Evolutionary conservation across 2,113 vertebrate genomes (phyloP).

Genomic region (Lota lota): DNA sequence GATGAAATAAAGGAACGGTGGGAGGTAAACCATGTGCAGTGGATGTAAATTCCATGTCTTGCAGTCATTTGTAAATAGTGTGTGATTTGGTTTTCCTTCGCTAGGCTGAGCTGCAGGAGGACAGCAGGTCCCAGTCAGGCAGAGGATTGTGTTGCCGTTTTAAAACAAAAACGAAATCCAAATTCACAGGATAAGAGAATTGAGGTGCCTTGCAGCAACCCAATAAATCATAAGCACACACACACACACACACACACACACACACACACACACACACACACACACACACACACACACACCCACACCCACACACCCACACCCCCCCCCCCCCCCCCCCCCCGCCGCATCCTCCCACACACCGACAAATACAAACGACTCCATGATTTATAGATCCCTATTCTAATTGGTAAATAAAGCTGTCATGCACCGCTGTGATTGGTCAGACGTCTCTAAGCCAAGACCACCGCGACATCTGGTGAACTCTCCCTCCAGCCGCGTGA

Average conservation of each 20-base stretch:
- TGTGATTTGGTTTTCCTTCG: neutral
- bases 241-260: constrained; percentile 23
- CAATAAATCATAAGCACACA: constrained; percentile 56
- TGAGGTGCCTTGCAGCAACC: constrained; percentile 44
- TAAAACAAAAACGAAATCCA: constrained; percentile 28
- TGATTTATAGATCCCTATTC: constrained; percentile 26
- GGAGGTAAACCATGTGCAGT: constrained; percentile 44
- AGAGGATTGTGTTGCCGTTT: constrained; percentile 41
- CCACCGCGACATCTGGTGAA: constrained; percentile 60
- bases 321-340: too few species aligned
- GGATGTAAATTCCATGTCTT: constrained; percentile 55
- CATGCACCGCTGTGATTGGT: constrained; percentile 58
- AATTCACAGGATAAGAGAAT: neutral
- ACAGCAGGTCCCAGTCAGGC: constrained; percentile 9
- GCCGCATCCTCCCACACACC: too few species aligned
- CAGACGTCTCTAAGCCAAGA: constrained; percentile 42
- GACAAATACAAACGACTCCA: neutral
- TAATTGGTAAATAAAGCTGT: constrained; percentile 53
- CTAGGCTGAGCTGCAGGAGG: neutral
- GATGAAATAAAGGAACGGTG: constrained; percentile 1
- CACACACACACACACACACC: too few species aligned
- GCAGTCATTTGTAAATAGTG: constrained; percentile 64
- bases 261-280: too few species aligned
- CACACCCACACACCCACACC: too few species aligned
- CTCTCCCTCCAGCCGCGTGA: constrained; percentile 29